Base-by-base conservation (phyloP, 2,797 vertebrate genomes). In the Acanthiza pusilla region DNA sequence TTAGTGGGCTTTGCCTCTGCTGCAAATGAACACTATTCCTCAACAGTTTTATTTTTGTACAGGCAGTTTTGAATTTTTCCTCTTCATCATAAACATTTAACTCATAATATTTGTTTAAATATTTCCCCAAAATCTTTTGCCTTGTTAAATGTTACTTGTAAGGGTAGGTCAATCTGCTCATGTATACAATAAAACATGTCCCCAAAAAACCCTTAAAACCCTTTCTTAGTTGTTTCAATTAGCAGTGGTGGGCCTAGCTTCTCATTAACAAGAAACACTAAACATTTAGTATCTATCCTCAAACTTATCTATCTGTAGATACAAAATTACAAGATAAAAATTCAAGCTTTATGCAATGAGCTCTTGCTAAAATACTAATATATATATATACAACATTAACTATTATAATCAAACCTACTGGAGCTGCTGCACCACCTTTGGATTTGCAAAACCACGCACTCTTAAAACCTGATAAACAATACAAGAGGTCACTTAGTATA, bases 241-340 rank as follows among this genome's bases (percentile, higher is more conserved):
- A 87, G 82, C 42, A 79, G 51, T 60, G 67, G 34, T 94, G 21
- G 89, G 79, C 75, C 76, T 78, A 51, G 25, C 60, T 63, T 85
- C 70, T 73, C 54, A 61, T 68, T 60, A 85, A 95, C 75, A 96
- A 94, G 71, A 97, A 96, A 93, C 40, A 78, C 72, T 94, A 91
- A 38, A 93, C 91, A 42, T n/a, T 72, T 54, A 55, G 36, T 54
- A 53, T 60, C 19, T 94, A 76, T 22, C 54, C 70, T 81, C 87
- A 94, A 96, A 58, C 12, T 40, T 34, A 40, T 53, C 17, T 58
- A 34, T 10, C 21, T 61, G 16, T 32, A 71, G 65, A 27, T 50
- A 66, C 27, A 79, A 54, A 54, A 54, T 54, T 54, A 32, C 53
- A 55, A 50, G 47, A 36, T 22, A 72, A 71, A 23, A 82, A 67